A percentile compares a stretch with the other conserved stretches of the same genome.
Conservation (phyloP, 2,888 invertebrate species). For the Heliconius hortense region DNA sequence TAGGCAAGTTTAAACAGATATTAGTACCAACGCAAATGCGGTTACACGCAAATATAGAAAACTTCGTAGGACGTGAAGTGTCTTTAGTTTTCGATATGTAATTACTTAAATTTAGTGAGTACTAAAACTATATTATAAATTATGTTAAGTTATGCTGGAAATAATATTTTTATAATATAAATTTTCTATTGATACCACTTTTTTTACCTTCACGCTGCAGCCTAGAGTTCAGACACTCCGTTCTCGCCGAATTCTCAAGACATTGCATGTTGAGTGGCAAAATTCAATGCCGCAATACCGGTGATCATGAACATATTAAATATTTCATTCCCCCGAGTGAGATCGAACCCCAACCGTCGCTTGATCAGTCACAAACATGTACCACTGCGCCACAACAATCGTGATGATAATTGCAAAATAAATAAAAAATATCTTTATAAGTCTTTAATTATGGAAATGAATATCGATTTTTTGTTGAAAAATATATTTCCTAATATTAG, state of each 20-base stretch:
- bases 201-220: too few relatives aligned
- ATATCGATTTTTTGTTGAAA: background rate
- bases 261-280: background rate
- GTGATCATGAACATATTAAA: too few relatives aligned
- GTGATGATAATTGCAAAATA: background rate
- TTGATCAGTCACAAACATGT: too few relatives aligned
- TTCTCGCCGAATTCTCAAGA: too few relatives aligned
- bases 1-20: slow-evolving; percentile 26
- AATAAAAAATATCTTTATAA: background rate
- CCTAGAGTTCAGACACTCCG: too few relatives aligned
- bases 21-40: slow-evolving; percentile 25
- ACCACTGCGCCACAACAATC: too few relatives aligned
- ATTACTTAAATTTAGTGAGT: background rate
- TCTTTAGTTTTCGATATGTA: background rate
- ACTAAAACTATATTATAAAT: background rate
- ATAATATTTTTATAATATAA: too few relatives aligned
- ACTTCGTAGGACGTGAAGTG: slow-evolving; percentile 7
- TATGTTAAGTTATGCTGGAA: background rate
- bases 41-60: slow-evolving; percentile 24
- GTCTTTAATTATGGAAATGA: too few relatives aligned
- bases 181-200: too few relatives aligned
- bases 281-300: background rate
- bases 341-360: background rate
- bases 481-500: background rate
- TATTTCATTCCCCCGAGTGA: background rate